These are phyloP conservation scores for Erpornis zantholeuca DNA, from an alignment of 2,113 vertebrate species.

Conservation along the genomic window DNA sequence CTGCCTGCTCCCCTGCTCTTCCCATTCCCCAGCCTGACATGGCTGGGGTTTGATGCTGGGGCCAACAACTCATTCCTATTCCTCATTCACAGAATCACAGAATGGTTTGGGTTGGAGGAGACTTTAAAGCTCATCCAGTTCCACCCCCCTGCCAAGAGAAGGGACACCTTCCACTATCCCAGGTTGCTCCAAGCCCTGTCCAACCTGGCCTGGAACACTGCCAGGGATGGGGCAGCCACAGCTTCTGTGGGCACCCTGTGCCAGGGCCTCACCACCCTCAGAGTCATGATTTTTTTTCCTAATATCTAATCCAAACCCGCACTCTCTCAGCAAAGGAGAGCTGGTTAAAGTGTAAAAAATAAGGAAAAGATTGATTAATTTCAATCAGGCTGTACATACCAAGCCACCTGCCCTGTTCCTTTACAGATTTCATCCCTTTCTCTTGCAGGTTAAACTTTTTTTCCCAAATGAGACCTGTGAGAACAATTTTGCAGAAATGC, in stretches of 20 bases:
- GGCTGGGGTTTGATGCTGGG: background rate
- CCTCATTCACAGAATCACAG: background rate
- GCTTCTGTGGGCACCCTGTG: background rate
- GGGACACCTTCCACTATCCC: background rate
- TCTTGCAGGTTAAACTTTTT: background rate
- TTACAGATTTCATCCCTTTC: background rate
- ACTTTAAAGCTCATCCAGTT: background rate
- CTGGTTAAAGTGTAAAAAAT: background rate
- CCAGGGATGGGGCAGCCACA: background rate
- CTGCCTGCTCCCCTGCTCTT: background rate
- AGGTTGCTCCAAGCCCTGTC: background rate
- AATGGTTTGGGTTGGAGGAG: background rate
- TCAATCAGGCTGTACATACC: background rate
- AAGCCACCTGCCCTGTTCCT: background rate
- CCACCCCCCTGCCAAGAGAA: background rate
- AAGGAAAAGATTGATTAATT: background rate
- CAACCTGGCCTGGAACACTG: background rate
- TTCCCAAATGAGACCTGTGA: background rate
- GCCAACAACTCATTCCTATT: background rate
- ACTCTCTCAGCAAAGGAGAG: background rate
- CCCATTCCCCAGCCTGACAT: accelerated
- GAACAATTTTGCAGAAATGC: conserved; percentile 5
- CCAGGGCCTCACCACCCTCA: background rate
- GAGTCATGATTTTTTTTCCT: background rate
- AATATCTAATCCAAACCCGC: background rate